These are phyloP conservation scores for Calliopsis andreniformis DNA, from an alignment of 1,140 invertebrate genomes.

Conservation along the genomic window DNA sequence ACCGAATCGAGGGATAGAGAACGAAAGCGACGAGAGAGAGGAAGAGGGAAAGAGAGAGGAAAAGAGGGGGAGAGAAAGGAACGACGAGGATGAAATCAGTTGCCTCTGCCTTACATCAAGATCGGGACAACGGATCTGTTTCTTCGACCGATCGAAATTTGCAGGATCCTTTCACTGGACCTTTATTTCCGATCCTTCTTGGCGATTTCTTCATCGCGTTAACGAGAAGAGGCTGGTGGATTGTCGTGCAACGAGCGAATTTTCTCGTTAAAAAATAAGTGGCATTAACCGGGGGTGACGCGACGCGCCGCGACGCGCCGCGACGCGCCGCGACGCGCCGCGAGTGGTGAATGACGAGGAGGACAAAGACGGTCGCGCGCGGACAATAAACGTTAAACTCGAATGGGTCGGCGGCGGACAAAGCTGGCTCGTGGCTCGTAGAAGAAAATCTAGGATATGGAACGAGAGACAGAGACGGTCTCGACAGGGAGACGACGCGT, in stretches of 20 bases:
- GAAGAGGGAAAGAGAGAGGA: too few species aligned
- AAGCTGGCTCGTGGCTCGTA: slow-evolving; percentile 22
- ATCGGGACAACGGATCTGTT: slow-evolving; percentile 3
- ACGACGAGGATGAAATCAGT: slow-evolving; percentile 63
- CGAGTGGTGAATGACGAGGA: slow-evolving; percentile 36
- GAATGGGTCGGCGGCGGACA: slow-evolving; percentile 50
- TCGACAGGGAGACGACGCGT: slow-evolving; percentile 55
- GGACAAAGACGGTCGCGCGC: slow-evolving; percentile 49
- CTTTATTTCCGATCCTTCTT: neutral
- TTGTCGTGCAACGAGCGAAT: slow-evolving; percentile 7
- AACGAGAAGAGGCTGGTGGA: neutral
- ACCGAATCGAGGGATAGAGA: slow-evolving; percentile 62
- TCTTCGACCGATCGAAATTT: too few species aligned
- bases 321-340: too few species aligned
- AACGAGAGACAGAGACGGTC: slow-evolving; percentile 31
- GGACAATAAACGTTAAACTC: slow-evolving; percentile 60
- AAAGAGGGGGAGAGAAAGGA: too few species aligned
- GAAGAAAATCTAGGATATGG: slow-evolving; percentile 47
- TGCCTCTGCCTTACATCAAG: slow-evolving; percentile 56
- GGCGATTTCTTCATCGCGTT: neutral
- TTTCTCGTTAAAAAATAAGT: slow-evolving; percentile 48
- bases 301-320: too few species aligned
- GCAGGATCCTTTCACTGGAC: slow-evolving; percentile 3
- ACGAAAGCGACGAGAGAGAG: too few species aligned
- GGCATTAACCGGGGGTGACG: slow-evolving; percentile 23